These are phyloP conservation scores for Pristis pectinata DNA, from an alignment of 2,797 vertebrate genomes.

Conservation along the genomic window DNA sequence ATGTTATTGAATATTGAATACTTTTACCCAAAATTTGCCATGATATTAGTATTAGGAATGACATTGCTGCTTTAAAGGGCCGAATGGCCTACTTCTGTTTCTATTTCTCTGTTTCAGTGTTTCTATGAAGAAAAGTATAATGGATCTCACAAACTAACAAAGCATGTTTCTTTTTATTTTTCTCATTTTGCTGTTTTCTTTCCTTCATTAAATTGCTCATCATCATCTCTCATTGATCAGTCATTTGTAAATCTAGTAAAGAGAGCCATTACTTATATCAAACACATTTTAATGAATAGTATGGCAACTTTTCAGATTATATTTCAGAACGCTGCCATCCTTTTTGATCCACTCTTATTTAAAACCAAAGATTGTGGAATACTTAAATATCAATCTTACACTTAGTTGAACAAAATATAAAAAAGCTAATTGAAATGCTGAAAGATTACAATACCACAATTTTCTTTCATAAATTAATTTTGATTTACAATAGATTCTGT, in stretches of 20 bases:
- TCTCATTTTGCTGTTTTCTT: background rate
- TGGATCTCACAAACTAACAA: background rate
- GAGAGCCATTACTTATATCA: background rate
- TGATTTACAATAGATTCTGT: background rate
- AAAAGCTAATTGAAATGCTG: background rate
- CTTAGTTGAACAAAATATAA: background rate
- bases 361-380: background rate
- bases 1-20: background rate
- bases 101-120: no score
- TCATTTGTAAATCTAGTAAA: background rate
- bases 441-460: conserved; percentile 21
- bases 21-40: background rate
- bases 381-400: background rate
- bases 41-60: background rate
- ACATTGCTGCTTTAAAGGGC: no score
- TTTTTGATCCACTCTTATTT: background rate
- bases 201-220: background rate
- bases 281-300: background rate
- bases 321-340: background rate
- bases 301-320: background rate
- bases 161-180: background rate
- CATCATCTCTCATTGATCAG: background rate
- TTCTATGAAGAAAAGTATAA: background rate
- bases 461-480: conserved; percentile 24
- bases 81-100: no score